Conservation (phyloP, 2,113 vertebrate genomes). For the Pipa parva region DNA sequence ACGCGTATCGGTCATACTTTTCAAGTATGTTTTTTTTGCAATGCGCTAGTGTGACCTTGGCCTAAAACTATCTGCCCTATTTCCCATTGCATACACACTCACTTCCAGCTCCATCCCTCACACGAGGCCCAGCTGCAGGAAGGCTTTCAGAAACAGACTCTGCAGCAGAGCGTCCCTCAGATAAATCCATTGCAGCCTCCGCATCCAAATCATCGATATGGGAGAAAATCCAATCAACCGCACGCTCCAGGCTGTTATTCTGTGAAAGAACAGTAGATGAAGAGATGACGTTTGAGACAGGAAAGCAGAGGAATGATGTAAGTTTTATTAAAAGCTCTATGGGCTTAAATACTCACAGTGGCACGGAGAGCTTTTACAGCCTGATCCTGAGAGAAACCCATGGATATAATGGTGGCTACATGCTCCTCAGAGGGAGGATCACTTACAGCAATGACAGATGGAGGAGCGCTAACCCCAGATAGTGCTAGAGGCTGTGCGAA, state of each 20-base stretch:
- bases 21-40: no score
- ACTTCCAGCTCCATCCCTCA: conserved; percentile 91
- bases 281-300: background rate
- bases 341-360: conserved; percentile 67
- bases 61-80: no score
- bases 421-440: conserved; percentile 88
- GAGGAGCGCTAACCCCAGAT: conserved; percentile 81
- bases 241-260: conserved; percentile 90
- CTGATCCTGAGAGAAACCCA: conserved; percentile 97
- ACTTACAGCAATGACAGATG: conserved; percentile 71
- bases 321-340: no score
- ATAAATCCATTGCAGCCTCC: conserved; percentile 90
- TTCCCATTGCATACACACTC: conserved; percentile 61
- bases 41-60: no score
- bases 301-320: background rate
- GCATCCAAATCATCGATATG: conserved; percentile 95
- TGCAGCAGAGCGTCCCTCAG: conserved; percentile 86
- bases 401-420: conserved; percentile 91
- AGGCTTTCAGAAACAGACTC: conserved; percentile 86
- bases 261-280: conserved; percentile 46
- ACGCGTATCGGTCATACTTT: no score
- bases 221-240: conserved; percentile 98
- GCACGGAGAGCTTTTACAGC: conserved; percentile 90
- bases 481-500: conserved; percentile 88
- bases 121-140: conserved; percentile 84